Evolutionary conservation across 2,797 vertebrate species (phyloP), one percentile per base, ranked within the genome.

Genomic region (Poeciliopsis infans): DNA sequence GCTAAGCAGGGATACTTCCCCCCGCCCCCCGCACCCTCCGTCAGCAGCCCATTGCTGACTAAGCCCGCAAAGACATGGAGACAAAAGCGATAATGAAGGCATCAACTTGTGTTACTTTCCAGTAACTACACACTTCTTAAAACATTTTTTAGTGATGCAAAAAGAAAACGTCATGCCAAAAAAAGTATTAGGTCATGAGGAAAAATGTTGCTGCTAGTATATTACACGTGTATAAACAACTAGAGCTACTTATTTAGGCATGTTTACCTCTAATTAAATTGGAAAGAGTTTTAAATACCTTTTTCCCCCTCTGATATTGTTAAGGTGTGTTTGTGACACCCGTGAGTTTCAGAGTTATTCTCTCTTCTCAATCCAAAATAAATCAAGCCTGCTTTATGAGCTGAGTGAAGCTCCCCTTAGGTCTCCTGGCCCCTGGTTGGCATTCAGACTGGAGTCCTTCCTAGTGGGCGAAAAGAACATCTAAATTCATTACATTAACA

Each of bases 251-350:
- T 13, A 13, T 23, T 66, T 12, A 10, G 75, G 16, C 13, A 53
- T 53, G 8, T 12, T 45, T 0, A 41, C 25, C 36, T 41, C 36
- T 41, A 25, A 15, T 41, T 41, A 25, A 68, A 18, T 68, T 36
- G 16, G 57, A 31, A 4, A 57, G 66, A 49, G 5, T 72, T 74
- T 79, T 69, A 81, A 83, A 46, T 18, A 68, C 20, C 11, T n/a
- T 12, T 64, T 33, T 16, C 11, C 71, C 72, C n/a, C 73, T 78
- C 74, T 80, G 55, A 8, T 59, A 7, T 25, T 43, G 25, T 12
- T 43, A 76, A 90, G 86, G 87, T 95, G 94, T 94, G 85, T 84
- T 53, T 91, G 89, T 94, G 93, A 94, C 92, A 74, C 82, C 61
- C 85, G 81, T 81, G 77, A 80, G 93, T 94, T 86, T 86, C 89